Percentiles rank a stretch among this genome's conserved stretches.
Evolutionary conservation across 1,140 invertebrate species (phyloP).

Genomic region (Steinernema feltiae): DNA sequence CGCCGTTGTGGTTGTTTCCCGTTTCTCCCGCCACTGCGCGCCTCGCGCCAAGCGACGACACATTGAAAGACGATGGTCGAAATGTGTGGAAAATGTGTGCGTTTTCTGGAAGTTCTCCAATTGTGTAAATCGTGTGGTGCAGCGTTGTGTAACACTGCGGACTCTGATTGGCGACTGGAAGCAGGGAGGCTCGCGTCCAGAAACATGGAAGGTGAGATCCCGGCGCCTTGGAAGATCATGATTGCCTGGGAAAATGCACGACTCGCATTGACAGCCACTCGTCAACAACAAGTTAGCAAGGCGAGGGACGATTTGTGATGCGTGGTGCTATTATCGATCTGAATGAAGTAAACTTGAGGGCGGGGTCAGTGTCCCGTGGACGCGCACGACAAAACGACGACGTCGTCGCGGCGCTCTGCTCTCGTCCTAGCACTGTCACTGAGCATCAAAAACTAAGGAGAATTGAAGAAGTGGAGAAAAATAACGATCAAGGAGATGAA

Average conservation of each 20-base stretch:
- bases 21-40: neutral
- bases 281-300: neutral
- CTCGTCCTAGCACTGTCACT: neutral
- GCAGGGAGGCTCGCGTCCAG: neutral
- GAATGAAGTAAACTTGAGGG: constrained; percentile 8
- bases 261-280: neutral
- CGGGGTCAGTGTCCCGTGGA: neutral
- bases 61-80: neutral
- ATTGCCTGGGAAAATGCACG: neutral
- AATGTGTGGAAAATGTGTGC: neutral
- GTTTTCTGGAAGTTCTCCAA: constrained; percentile 4
- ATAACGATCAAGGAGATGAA: neutral
- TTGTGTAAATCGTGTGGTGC: neutral
- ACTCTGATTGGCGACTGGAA: neutral
- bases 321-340: constrained; percentile 15
- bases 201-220: neutral
- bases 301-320: neutral
- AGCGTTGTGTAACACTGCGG: neutral
- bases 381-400: neutral
- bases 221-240: neutral
- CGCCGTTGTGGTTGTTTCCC: neutral
- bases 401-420: constrained; percentile 1
- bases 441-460: constrained; percentile 5
- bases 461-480: constrained; percentile 14
- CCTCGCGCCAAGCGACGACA: neutral